Base-by-base conservation (phyloP, 1,140 invertebrate genomes). In the Papilio helenus region DNA sequence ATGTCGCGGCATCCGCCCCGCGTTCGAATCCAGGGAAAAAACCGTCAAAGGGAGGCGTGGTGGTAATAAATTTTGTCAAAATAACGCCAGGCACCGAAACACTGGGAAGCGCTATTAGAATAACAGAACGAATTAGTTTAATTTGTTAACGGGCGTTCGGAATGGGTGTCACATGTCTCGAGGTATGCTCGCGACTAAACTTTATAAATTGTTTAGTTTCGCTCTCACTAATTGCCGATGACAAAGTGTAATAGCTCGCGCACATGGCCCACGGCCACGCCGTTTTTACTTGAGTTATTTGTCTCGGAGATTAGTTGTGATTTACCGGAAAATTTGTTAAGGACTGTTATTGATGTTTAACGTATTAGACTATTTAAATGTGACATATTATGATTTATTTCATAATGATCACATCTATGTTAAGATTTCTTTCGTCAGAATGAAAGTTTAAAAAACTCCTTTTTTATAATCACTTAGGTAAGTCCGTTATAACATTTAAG, bases 61-160 rank as follows among this genome's bases (percentile, higher is more conserved):
- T 90, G 79, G 89, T 85, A 93, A 95, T 95, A 95, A 95, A 95
- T 95, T 94, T 94, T 92, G 90, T 93, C 92, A 94, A 94, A 95
- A 94, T 95, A 68, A 94, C 91, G 89, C 90, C 89, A 86, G 90
- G 91, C 89, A 86, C 88, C 90, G 91, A 93, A 89, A 91, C 90
- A 68, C 92, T 94, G 93, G 93, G 92, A 92, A 92, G 87, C 92
- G 86, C 89, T 89, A 93, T 94, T 94, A 94, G 92, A 94, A 94
- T 94, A 94, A 94, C 91, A 94, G 92, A 90, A 93, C 91, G 91
- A 94, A 94, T 94, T 87, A 90, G 86, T 89, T 89, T 92, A 93
- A 94, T 93, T 93, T 93, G 92, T 94, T 94, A 94, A 94, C 92
- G 92, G 88, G 87, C 91, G 89, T 89, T 83, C 82, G 84, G 88